Percentiles rank a stretch among this genome's conserved stretches.
Evolutionary conservation across 2,113 vertebrate species (phyloP).

Genomic region (Agapornis roseicollis): DNA sequence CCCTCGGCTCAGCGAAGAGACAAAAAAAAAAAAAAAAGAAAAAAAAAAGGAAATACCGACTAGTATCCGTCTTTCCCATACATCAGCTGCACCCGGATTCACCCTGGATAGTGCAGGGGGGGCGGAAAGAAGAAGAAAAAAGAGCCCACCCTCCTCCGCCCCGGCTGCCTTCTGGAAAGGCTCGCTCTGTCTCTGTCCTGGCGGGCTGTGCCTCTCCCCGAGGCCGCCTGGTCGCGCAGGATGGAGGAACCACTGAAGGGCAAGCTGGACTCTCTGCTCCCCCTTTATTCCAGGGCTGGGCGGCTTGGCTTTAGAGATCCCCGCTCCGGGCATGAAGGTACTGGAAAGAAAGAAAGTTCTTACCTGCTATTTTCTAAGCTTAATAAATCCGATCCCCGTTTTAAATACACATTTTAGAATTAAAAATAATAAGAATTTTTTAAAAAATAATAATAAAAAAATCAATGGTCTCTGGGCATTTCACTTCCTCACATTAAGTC

Average conservation of each 20-base stretch:
- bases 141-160: conserved; percentile 33
- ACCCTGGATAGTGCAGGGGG: conserved; percentile 52
- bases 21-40: background rate
- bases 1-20: conserved; percentile 52
- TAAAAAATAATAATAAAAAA: background rate
- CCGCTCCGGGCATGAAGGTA: conserved; percentile 53
- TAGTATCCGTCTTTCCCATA: conserved; percentile 50
- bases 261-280: conserved; percentile 39
- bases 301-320: conserved; percentile 28
- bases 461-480: background rate
- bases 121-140: background rate
- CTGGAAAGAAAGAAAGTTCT: conserved; percentile 77
- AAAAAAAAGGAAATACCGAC: conserved; percentile 44
- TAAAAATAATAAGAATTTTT: background rate
- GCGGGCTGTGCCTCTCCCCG: conserved; percentile 55
- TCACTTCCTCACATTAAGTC: conserved; percentile 48
- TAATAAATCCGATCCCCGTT: conserved; percentile 45
- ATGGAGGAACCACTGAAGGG: conserved; percentile 53
- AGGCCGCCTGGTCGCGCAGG: conserved; percentile 49
- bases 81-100: conserved; percentile 51
- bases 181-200: conserved; percentile 52
- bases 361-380: conserved; percentile 69
- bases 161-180: conserved; percentile 44
- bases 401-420: background rate
- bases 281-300: conserved; percentile 59